A percentile compares a stretch with the other conserved stretches of the same genome.
Evolutionary conservation across 2,113 vertebrate species (phyloP).

Genomic region (Sebastes schlegelii): DNA sequence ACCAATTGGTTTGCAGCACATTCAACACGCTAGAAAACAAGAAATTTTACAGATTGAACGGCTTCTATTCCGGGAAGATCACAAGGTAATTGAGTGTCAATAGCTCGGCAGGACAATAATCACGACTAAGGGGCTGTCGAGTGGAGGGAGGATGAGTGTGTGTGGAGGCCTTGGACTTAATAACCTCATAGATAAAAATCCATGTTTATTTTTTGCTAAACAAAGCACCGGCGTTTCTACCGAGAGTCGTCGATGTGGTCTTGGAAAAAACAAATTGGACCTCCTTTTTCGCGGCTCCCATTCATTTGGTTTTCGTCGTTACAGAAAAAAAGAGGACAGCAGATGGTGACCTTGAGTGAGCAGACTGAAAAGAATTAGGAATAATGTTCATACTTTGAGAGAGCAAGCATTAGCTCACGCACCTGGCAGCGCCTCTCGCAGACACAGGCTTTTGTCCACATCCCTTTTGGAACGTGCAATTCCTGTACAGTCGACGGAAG

Average conservation of each 20-base stretch:
- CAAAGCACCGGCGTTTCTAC: conserved; percentile 13
- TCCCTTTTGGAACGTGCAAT: conserved; percentile 6
- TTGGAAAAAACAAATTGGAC: conserved; percentile 40
- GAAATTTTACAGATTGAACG: conserved; percentile 19
- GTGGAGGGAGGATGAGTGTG: not conserved
- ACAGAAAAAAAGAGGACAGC: conserved; percentile 46
- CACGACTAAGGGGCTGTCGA: conserved; percentile 10
- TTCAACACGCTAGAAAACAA: conserved; percentile 3
- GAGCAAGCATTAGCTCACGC: conserved; percentile 37
- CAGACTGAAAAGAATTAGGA: conserved; percentile 51
- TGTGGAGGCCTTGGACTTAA: conserved; percentile 52
- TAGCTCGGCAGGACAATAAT: conserved; percentile 56
- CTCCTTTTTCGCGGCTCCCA: conserved; percentile 20
- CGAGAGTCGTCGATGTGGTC: conserved; percentile 34
- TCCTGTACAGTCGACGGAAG: conserved; percentile 43
- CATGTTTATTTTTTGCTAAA: conserved; percentile 51
- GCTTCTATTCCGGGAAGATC: conserved; percentile 46
- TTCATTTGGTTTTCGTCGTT: conserved; percentile 37
- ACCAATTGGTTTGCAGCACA: conserved; percentile 22
- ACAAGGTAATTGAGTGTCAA: conserved; percentile 63
- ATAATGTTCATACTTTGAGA: conserved; percentile 57
- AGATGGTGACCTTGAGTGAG: conserved; percentile 75
- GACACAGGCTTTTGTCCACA: conserved; percentile 49
- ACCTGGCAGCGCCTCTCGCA: conserved; percentile 36
- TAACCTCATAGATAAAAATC: conserved; percentile 57